These are phyloP conservation scores for Aleiodes leptofemur DNA, from an alignment of 2,888 invertebrate genomes.

Conservation along the genomic window DNA sequence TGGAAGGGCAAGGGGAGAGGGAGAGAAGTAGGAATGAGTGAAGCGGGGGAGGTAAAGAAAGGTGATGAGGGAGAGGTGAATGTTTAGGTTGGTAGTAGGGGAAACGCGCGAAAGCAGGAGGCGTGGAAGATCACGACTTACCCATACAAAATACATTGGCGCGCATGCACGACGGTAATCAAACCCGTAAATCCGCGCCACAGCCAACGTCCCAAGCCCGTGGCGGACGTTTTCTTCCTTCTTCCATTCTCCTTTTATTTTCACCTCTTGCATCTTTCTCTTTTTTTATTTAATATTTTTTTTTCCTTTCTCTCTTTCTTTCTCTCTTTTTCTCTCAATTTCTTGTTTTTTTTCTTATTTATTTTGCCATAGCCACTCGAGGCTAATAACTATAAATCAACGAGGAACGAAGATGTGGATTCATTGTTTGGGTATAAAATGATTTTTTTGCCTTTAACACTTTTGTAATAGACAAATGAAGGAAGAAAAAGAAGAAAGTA, in stretches of 20 bases:
- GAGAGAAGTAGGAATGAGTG: not conserved
- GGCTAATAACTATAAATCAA: slow-evolving; percentile 45
- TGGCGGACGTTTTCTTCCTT: slow-evolving; percentile 15
- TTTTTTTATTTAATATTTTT: not conserved
- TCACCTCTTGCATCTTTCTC: slow-evolving; percentile 18
- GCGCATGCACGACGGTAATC: slow-evolving; percentile 65
- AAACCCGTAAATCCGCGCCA: slow-evolving; percentile 67
- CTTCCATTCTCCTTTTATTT: slow-evolving; percentile 50
- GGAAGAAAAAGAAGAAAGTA: not conserved
- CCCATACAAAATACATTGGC: slow-evolving; percentile 65
- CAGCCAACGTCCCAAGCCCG: slow-evolving; percentile 61
- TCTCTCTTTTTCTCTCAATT: slow-evolving; percentile 51
- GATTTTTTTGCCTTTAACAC: slow-evolving; percentile 4
- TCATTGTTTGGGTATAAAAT: slow-evolving; percentile 33
- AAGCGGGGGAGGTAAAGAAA: slow-evolving; percentile 25
- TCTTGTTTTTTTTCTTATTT: not conserved
- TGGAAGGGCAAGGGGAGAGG: slow-evolving; percentile 44
- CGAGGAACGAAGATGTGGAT: slow-evolving; percentile 30
- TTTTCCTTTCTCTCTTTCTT: not conserved
- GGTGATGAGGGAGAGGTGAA: slow-evolving; percentile 43
- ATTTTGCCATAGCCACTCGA: slow-evolving; percentile 18
- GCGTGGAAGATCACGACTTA: slow-evolving; percentile 71
- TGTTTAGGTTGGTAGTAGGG: slow-evolving; percentile 44
- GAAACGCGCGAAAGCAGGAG: slow-evolving; percentile 58
- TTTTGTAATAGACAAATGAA: not conserved